Evolutionary conservation across 2,888 invertebrate genomes (phyloP).

Genomic region (Amblyjoppa fuscipennis): DNA sequence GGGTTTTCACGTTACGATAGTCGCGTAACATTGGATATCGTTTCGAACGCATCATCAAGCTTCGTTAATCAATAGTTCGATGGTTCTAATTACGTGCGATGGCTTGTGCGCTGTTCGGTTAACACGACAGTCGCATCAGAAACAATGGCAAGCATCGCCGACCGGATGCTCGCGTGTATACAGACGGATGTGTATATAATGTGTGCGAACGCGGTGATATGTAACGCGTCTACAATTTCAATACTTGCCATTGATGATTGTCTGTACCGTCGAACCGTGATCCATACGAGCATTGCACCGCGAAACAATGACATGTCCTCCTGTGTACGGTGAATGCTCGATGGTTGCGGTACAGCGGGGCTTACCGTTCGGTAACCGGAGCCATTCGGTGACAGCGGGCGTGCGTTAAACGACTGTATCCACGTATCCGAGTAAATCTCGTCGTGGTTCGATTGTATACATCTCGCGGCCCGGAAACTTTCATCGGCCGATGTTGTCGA

Average conservation of each 20-base stretch:
- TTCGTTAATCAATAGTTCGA: conserved; percentile 64
- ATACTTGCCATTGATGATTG: conserved; percentile 32
- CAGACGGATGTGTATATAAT: neutral
- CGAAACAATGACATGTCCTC: conserved; percentile 60
- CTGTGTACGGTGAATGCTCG: conserved; percentile 15
- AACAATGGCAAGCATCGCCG: conserved; percentile 27
- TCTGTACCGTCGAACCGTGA: conserved; percentile 36
- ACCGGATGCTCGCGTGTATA: no score
- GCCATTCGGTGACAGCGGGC: conserved; percentile 51
- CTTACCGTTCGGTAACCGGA: conserved; percentile 30
- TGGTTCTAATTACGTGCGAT: conserved; percentile 55
- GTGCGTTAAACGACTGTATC: conserved; percentile 60
- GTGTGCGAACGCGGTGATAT: neutral
- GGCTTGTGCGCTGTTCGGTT: conserved; percentile 16
- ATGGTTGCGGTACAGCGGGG: conserved; percentile 50
- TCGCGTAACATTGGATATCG: neutral
- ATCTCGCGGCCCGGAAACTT: conserved; percentile 11
- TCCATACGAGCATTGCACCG: conserved; percentile 49
- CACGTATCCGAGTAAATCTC: conserved; percentile 52
- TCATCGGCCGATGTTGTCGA: neutral
- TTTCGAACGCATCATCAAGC: conserved; percentile 22
- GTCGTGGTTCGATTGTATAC: conserved; percentile 28
- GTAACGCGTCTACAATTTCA: conserved; percentile 43
- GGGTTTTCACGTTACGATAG: neutral
- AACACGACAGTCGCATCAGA: conserved; percentile 32